Percentiles rank a stretch among this genome's conserved stretches.
These are phyloP conservation scores for Nemotelus pantherinus DNA, from an alignment of 2,888 invertebrate species.

Conservation along the genomic window DNA sequence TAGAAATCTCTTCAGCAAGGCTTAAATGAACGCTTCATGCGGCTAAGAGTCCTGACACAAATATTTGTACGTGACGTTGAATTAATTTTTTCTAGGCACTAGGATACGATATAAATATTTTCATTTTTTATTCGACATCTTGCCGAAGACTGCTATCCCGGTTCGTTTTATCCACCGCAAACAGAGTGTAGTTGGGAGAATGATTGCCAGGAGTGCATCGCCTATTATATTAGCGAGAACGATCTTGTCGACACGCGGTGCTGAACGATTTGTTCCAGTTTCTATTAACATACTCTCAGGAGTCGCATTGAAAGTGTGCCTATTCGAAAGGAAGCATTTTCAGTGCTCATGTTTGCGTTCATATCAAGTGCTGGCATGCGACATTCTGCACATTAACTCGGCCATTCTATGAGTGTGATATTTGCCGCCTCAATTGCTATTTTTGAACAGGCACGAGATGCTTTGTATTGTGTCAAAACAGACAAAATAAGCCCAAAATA, in stretches of 20 bases:
- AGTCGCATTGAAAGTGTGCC: conserved; percentile 27
- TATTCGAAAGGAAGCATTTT: conserved; percentile 13
- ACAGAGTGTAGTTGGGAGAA: too few species aligned
- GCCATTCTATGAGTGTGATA: conserved; percentile 17
- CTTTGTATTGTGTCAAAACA: conserved; percentile 7
- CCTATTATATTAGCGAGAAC: conserved; percentile 4
- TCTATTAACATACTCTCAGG: conserved; percentile 15
- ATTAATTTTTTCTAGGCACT: conserved; percentile 40
- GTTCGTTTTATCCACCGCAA: conserved; percentile 25
- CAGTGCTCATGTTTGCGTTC: neutral
- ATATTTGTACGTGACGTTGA: conserved; percentile 43
- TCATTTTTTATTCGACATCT: conserved; percentile 18
- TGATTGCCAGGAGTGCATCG: conserved; percentile 1
- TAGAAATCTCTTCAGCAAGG: conserved; percentile 40
- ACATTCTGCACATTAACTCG: conserved; percentile 5
- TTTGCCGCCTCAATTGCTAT: conserved; percentile 3
- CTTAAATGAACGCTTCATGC: conserved; percentile 42
- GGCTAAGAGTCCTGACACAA: conserved; percentile 45
- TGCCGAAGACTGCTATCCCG: neutral
- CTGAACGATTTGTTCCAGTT: conserved; percentile 31
- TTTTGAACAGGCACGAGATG: conserved; percentile 12
- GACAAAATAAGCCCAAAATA: neutral
- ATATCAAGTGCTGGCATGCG: conserved; percentile 3
- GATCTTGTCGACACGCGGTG: conserved; percentile 3
- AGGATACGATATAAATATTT: conserved; percentile 40